Conservation (phyloP, 2,797 vertebrate species). For the Periparus ater region DNA sequence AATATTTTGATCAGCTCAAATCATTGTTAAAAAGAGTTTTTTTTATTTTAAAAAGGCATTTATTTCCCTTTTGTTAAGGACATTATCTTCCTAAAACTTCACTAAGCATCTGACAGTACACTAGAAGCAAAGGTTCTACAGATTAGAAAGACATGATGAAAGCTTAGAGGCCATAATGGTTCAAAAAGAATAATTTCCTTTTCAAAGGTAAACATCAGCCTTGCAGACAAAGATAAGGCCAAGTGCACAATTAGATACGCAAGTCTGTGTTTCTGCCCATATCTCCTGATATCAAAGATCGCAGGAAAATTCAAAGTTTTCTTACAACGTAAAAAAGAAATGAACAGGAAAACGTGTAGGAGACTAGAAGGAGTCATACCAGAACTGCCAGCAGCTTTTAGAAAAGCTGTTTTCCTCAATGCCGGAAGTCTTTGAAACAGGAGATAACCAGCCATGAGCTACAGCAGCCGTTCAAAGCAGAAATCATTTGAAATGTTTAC, state of each 20-base stretch:
- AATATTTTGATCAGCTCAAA: not conserved
- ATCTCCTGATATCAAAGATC: conserved; percentile 45
- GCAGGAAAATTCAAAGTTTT: conserved; percentile 41
- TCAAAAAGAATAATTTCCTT: conserved; percentile 65
- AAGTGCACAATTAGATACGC: not conserved
- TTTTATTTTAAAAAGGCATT: not conserved
- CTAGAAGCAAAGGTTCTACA: not conserved
- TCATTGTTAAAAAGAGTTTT: not conserved
- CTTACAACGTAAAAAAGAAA: conserved; percentile 25
- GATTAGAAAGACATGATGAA: conserved; percentile 46
- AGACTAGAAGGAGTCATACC: conserved; percentile 8
- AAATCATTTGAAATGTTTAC: not conserved
- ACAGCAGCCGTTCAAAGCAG: conserved; percentile 6
- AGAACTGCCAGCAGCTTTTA: conserved; percentile 4
- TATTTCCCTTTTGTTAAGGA: not conserved
- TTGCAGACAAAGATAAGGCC: conserved; percentile 62
- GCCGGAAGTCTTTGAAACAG: conserved; percentile 49
- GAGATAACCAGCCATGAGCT: conserved; percentile 7
- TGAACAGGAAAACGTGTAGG: conserved; percentile 31
- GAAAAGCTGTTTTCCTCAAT: conserved; percentile 3
- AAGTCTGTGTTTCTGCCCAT: not conserved
- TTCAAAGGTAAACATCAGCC: conserved; percentile 52
- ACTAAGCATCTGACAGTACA: not conserved
- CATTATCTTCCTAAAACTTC: not conserved
- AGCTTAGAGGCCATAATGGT: conserved; percentile 40